Evolutionary conservation across 2,888 invertebrate genomes (phyloP).

Genomic region (Hipparchia semele): DNA sequence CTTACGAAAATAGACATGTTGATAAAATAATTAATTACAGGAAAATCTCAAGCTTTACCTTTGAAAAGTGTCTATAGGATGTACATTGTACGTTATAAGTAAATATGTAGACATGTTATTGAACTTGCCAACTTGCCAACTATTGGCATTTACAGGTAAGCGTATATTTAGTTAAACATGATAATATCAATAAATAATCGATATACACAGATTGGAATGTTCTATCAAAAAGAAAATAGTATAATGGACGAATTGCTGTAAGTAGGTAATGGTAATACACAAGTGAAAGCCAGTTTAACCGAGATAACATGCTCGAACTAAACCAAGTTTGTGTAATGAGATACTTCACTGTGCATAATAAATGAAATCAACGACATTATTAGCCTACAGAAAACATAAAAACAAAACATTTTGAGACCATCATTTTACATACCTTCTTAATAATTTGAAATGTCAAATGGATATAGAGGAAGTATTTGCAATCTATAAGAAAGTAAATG

Average conservation of each 20-base stretch:
- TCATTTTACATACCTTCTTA: slow-evolving; percentile 10
- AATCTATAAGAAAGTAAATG: no score
- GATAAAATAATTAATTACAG: no score
- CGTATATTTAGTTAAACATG: background rate
- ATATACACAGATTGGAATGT: no score
- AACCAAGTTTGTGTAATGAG: background rate
- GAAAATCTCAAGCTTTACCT: no score
- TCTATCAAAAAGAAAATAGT: background rate
- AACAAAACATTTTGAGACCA: background rate
- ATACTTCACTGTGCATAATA: background rate
- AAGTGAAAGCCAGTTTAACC: background rate
- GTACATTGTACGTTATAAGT: no score
- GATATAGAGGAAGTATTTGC: background rate
- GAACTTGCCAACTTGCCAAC: no score
- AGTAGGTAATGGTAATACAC: background rate
- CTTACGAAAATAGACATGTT: background rate
- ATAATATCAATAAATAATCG: no score
- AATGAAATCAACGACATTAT: background rate
- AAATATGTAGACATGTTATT: no score
- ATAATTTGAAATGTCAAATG: background rate
- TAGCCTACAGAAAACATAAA: background rate
- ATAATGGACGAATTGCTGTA: background rate
- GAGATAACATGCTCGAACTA: background rate
- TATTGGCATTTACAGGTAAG: background rate
- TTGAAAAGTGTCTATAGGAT: no score